These are phyloP conservation scores for Leistus spinibarbis DNA, from an alignment of 2,888 invertebrate species.

Conservation along the genomic window DNA sequence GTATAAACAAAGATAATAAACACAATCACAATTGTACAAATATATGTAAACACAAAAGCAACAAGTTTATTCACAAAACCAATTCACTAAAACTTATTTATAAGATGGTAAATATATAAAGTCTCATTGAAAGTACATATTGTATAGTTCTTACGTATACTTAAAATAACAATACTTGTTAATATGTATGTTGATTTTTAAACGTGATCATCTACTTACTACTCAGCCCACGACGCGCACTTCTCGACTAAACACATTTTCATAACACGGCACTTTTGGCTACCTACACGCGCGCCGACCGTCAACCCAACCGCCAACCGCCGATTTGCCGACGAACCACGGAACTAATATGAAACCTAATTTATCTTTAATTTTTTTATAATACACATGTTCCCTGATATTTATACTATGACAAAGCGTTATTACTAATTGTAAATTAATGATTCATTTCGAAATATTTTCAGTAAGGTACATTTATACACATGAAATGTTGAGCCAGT, in stretches of 20 bases:
- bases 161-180: not conserved
- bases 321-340: not conserved
- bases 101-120: not conserved
- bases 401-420: not conserved
- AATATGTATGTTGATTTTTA: not conserved
- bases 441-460: not conserved
- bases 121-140: not conserved
- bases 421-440: not conserved
- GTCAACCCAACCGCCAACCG: not conserved
- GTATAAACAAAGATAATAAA: not conserved
- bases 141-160: not conserved
- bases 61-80: conserved; percentile 26
- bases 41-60: conserved; percentile 33
- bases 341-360: conserved; percentile 3
- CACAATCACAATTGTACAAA: not conserved
- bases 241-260: conserved; percentile 30
- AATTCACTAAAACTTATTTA: conserved; percentile 25
- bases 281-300: conserved; percentile 1
- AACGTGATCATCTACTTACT: not conserved
- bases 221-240: conserved; percentile 19
- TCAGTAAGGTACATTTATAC: not conserved
- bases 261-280: conserved; percentile 2
- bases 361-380: not conserved
- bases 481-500: not conserved
- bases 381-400: not conserved